Conservation (phyloP, 2,888 invertebrate species). For the Leptopilina drosophilae region DNA sequence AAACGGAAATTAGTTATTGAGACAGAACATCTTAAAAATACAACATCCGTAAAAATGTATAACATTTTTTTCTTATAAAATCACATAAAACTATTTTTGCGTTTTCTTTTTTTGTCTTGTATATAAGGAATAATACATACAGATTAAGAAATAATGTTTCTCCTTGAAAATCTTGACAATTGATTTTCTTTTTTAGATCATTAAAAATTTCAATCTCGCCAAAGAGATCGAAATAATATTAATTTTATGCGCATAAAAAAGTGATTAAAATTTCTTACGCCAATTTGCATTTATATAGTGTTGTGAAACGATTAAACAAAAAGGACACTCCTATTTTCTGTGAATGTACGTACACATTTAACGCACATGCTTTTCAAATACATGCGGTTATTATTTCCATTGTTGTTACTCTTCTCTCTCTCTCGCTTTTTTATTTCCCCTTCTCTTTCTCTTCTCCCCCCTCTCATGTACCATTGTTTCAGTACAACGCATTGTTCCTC, state of each 20-base stretch:
- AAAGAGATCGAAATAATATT: background rate
- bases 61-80: too few relatives aligned
- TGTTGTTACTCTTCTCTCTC: background rate
- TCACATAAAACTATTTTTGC: too few relatives aligned
- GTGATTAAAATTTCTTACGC: background rate
- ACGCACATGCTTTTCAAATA: constrained; percentile 12
- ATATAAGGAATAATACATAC: too few relatives aligned
- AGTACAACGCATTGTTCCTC: constrained; percentile 16
- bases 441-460: background rate
- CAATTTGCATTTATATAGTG: constrained; percentile 15
- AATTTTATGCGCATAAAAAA: constrained; percentile 8
- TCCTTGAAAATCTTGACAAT: background rate
- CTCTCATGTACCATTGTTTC: constrained; percentile 20
- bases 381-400: constrained; percentile 30
- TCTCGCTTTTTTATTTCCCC: background rate
- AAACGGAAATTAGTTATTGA: too few relatives aligned
- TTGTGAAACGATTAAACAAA: constrained; percentile 14
- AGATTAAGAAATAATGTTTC: too few relatives aligned
- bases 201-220: constrained; percentile 2
- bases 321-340: constrained; percentile 12
- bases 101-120: too few relatives aligned
- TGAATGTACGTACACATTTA: background rate
- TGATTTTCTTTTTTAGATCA: background rate
- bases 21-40: too few relatives aligned
- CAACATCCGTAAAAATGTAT: too few relatives aligned